These are phyloP conservation scores for Pseudomyrmex dendroicus DNA, from an alignment of 1,140 invertebrate species.

Conservation along the genomic window DNA sequence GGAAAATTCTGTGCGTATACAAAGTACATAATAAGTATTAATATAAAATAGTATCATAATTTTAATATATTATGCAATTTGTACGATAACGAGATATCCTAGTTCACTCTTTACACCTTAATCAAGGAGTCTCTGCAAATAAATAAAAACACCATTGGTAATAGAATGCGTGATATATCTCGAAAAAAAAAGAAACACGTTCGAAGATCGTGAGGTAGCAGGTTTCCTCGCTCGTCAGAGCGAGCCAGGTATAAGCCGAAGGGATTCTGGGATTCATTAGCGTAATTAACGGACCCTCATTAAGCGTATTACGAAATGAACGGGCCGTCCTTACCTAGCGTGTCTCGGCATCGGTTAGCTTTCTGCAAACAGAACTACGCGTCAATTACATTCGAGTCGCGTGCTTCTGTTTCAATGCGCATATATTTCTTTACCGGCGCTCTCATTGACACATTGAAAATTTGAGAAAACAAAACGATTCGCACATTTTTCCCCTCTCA, in stretches of 20 bases:
- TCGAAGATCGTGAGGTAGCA: slow-evolving; percentile 25
- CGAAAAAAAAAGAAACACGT: background rate
- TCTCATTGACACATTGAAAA: background rate
- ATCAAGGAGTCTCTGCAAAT: slow-evolving; percentile 13
- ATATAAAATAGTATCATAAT: background rate
- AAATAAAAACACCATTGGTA: slow-evolving; percentile 1
- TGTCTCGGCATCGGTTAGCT: slow-evolving; percentile 50
- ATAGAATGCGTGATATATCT: slow-evolving; percentile 38
- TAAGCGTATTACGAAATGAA: slow-evolving; percentile 73
- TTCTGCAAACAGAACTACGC: slow-evolving; percentile 68
- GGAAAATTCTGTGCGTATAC: slow-evolving; percentile 1
- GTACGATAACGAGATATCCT: slow-evolving; percentile 31
- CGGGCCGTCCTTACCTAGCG: slow-evolving; percentile 35
- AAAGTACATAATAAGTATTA: slow-evolving; percentile 7
- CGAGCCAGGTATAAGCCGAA: slow-evolving; percentile 64
- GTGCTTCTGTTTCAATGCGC: slow-evolving; percentile 38
- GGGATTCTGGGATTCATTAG: slow-evolving; percentile 78
- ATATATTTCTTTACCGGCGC: background rate
- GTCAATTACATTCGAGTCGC: slow-evolving; percentile 73
- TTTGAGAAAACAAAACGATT: background rate
- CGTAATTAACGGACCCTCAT: slow-evolving; percentile 77
- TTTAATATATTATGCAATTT: slow-evolving; percentile 30
- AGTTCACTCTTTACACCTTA: slow-evolving; percentile 39
- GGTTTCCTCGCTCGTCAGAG: slow-evolving; percentile 34
- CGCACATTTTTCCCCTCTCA: too few relatives aligned